These are phyloP conservation scores for Darevskia mixta DNA, from an alignment of 2,797 vertebrate genomes.

Conservation along the genomic window DNA sequence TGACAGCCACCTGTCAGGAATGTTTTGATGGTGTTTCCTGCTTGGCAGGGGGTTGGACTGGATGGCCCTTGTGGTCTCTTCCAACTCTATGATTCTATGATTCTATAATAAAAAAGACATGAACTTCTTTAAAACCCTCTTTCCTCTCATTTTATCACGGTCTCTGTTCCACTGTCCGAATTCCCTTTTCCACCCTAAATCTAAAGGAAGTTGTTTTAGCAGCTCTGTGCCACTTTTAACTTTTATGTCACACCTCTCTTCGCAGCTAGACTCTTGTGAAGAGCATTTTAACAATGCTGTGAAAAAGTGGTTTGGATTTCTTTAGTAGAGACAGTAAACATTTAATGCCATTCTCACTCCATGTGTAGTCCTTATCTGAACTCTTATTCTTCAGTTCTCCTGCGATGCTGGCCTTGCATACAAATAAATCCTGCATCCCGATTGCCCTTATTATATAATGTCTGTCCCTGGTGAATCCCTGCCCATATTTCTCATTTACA, in stretches of 20 bases:
- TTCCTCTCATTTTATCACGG: not conserved
- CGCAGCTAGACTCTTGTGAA: not conserved
- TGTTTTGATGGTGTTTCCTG: no score
- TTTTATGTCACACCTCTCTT: conserved; percentile 18
- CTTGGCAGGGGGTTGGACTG: no score
- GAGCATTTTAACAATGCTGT: conserved; percentile 18
- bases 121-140: not conserved
- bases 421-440: not conserved
- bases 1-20: no score
- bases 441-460: not conserved
- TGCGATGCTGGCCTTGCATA: not conserved
- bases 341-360: not conserved
- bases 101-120: not conserved
- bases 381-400: not conserved
- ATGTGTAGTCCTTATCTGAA: not conserved
- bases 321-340: conserved; percentile 25
- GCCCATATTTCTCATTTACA: not conserved
- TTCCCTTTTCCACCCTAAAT: conserved; percentile 3
- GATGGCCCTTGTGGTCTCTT: no score
- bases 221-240: not conserved
- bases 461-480: not conserved
- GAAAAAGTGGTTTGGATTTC: not conserved
- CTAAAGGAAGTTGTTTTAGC: not conserved
- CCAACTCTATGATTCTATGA: no score
- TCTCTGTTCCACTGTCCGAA: not conserved